A percentile compares a stretch with the other conserved stretches of the same genome.
phyloP scores from a whole-genome alignment of 2,888 invertebrate species.

The Caenorhabditis wallacei region DNA sequence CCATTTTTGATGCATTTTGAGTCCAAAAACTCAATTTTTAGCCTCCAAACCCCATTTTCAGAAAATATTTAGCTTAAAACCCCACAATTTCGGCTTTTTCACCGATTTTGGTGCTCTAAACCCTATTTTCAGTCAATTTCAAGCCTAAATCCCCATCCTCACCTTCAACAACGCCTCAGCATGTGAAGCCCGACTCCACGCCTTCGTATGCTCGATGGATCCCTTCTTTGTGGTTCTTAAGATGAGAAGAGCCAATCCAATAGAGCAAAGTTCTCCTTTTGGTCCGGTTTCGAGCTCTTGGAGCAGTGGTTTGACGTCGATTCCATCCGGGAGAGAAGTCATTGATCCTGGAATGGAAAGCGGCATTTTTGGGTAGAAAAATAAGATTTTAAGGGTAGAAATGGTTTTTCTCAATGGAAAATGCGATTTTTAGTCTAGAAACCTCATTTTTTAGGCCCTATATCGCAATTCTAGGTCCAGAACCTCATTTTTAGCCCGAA shows the following conservation, averaged over 20 bases:
- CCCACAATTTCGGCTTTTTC: too few species aligned
- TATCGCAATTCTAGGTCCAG: too few species aligned
- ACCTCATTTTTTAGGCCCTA: too few species aligned
- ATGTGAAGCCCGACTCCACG: slow-evolving; percentile 59
- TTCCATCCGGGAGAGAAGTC: slow-evolving; percentile 49
- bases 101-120: background rate
- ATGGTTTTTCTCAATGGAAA: too few species aligned
- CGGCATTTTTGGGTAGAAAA: background rate
- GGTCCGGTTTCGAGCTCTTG: slow-evolving; percentile 62
- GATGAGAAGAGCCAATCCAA: slow-evolving; percentile 64
- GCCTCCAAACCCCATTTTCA: too few species aligned
- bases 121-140: background rate
- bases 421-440: too few species aligned
- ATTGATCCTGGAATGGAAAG: slow-evolving; percentile 44
- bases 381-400: too few species aligned
- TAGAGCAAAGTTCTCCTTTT: slow-evolving; percentile 69
- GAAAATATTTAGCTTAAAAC: too few species aligned
- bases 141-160: too few species aligned
- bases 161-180: slow-evolving; percentile 69
- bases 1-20: too few species aligned
- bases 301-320: slow-evolving; percentile 49
- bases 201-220: slow-evolving; percentile 58
- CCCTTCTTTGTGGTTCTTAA: slow-evolving; percentile 52
- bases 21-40: too few species aligned
- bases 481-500: too few species aligned